Evolutionary conservation across 2,888 invertebrate species (phyloP).

Genomic region (Coleophora flavipennella): DNA sequence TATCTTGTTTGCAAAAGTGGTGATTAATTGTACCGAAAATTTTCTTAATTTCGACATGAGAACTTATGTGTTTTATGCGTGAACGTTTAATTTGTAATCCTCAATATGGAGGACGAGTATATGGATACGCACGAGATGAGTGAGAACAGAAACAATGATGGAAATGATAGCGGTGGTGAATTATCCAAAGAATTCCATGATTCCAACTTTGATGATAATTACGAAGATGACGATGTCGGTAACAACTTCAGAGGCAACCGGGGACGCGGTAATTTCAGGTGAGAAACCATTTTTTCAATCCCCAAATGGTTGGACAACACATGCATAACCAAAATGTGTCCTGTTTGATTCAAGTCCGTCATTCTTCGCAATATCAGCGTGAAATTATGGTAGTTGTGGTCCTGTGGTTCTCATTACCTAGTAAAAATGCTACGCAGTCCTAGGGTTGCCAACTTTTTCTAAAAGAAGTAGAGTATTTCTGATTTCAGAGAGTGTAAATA

Average conservation of each 20-base stretch:
- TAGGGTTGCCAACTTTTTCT: no score
- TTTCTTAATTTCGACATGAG: constrained; percentile 38
- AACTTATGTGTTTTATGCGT: constrained; percentile 34
- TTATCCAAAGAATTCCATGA: constrained; percentile 52
- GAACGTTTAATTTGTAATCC: constrained; percentile 13
- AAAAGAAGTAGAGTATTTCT: no score
- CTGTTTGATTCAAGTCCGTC: neutral
- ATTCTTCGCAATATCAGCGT: neutral
- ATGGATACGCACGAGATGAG: constrained; percentile 47
- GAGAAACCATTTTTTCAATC: constrained; percentile 2
- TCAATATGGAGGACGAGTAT: constrained; percentile 56
- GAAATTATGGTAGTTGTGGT: neutral
- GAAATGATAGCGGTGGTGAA: constrained; percentile 31
- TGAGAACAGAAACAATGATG: constrained; percentile 21
- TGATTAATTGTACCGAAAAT: constrained; percentile 15
- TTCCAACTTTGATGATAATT: constrained; percentile 45
- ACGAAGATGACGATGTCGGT: constrained; percentile 53
- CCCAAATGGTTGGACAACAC: neutral
- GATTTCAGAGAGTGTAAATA: no score
- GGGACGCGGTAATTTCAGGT: constrained; percentile 62
- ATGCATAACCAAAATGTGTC: no score
- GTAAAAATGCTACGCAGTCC: no score
- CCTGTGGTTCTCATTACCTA: no score
- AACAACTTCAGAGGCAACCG: constrained; percentile 47
- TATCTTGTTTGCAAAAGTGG: constrained; percentile 15